A percentile compares a stretch with the other conserved stretches of the same genome.
Conservation (phyloP, 2,888 invertebrate genomes). For the Podabrus alpinus region DNA sequence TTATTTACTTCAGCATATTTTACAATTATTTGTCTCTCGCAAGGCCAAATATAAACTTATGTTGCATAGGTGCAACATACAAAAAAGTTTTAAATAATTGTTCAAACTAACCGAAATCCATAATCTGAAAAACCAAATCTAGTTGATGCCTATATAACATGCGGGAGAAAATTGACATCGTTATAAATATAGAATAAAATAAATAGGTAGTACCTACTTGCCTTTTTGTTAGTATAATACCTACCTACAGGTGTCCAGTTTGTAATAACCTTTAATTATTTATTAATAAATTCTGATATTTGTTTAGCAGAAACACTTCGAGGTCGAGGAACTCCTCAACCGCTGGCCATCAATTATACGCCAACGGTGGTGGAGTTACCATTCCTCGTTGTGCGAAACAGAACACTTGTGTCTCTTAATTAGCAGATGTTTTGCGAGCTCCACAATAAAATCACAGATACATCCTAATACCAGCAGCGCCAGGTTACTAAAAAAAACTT, state of each 20-base stretch:
- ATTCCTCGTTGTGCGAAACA: slow-evolving; percentile 58
- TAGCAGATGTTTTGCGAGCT: neutral
- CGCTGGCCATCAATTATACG: slow-evolving; percentile 68
- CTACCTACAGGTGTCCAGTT: neutral
- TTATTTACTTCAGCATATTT: neutral
- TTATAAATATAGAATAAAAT: no score
- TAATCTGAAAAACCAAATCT: neutral
- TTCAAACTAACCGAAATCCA: neutral
- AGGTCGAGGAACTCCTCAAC: slow-evolving; percentile 78
- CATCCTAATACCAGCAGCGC: no score
- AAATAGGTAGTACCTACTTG: neutral
- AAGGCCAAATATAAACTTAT: neutral
- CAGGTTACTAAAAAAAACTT: neutral
- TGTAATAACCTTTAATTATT: neutral
- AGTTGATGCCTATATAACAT: neutral
- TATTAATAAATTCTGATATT: neutral
- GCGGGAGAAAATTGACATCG: neutral
- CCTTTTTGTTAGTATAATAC: neutral
- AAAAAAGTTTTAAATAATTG: no score
- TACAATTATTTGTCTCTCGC: neutral
- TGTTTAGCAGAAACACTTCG: slow-evolving; percentile 54
- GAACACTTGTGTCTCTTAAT: neutral
- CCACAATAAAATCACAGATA: neutral
- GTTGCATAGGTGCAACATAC: neutral
- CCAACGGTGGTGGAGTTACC: slow-evolving; percentile 90